These are phyloP conservation scores for Caenorhabditis japonica DNA, from an alignment of 2,888 invertebrate genomes.

Conservation along the genomic window DNA sequence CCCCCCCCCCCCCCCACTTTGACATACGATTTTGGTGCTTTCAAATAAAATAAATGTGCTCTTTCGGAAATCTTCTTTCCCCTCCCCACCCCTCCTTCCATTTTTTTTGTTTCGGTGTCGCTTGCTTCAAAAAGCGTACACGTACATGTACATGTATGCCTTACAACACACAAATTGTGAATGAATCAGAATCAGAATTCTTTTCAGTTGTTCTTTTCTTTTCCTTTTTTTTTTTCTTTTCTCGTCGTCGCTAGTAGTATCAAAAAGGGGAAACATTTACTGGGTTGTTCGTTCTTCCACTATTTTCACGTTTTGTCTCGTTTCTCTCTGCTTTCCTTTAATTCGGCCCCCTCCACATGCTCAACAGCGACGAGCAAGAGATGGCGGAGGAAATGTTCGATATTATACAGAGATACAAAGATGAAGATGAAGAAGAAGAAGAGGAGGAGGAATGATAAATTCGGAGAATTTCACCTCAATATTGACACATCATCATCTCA, in stretches of 20 bases:
- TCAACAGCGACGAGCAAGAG: background rate
- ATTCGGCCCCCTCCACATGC: background rate
- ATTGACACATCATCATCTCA: background rate
- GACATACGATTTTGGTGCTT: constrained; percentile 33
- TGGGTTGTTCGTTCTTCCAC: constrained; percentile 2
- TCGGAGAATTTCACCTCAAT: background rate
- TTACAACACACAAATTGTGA: constrained; percentile 15
- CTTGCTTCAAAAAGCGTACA: background rate
- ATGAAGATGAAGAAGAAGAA: background rate
- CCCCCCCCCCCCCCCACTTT: background rate
- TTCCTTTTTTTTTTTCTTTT: constrained; percentile 2
- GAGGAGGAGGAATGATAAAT: background rate
- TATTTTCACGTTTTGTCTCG: constrained; percentile 1
- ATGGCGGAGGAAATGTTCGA: constrained; percentile 8
- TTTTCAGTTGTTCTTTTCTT: constrained; percentile 23
- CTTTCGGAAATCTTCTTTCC: background rate
- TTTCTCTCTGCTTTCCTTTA: too few relatives aligned
- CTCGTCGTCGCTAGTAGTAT: constrained; percentile 11
- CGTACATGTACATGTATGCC: constrained; percentile 1
- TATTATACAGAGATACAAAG: background rate
- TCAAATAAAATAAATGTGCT: constrained; percentile 22
- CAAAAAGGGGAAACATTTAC: constrained; percentile 21
- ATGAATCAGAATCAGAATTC: constrained; percentile 28
- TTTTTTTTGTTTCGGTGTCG: background rate
- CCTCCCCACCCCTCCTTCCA: background rate